Conservation (phyloP, 30 jellyfish, hydroid and myxozoan species). For the Nemopilema nomurai region DNA sequence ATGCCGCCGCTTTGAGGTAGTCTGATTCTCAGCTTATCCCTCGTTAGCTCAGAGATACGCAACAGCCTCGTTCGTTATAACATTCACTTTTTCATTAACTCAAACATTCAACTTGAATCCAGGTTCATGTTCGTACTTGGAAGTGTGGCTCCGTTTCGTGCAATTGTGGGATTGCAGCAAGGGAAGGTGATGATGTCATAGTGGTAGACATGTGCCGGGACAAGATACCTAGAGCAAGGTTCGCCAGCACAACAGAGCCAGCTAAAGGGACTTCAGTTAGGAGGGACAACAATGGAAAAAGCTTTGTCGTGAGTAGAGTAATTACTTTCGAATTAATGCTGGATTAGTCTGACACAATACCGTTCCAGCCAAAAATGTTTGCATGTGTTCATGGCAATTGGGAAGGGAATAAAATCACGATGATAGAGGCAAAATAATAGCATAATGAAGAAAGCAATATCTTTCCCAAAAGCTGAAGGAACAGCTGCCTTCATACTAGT, state of each 20-base stretch:
- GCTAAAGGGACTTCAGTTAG: constrained; percentile 70
- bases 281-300: constrained; percentile 81
- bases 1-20: constrained; percentile 82
- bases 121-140: constrained; percentile 96
- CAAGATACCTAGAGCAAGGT: constrained; percentile 83
- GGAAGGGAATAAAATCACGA: no score
- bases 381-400: no score
- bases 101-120: background rate
- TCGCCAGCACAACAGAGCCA: constrained; percentile 83
- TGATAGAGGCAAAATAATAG: no score
- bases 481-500: no score
- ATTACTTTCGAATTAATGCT: no score
- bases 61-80: background rate
- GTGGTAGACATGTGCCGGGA: constrained; percentile 96
- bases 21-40: background rate
- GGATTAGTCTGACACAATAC: no score
- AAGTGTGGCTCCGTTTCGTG: constrained; percentile 84
- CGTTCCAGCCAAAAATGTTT: no score
- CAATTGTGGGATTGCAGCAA: constrained; percentile 91
- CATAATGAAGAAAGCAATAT: no score
- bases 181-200: constrained; percentile 95
- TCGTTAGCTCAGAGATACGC: background rate
- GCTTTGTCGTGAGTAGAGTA: constrained; percentile 84
- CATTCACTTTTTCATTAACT: no score
- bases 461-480: no score